Conservation (phyloP, 2,113 vertebrate species). For the Corythaixoides concolor region DNA sequence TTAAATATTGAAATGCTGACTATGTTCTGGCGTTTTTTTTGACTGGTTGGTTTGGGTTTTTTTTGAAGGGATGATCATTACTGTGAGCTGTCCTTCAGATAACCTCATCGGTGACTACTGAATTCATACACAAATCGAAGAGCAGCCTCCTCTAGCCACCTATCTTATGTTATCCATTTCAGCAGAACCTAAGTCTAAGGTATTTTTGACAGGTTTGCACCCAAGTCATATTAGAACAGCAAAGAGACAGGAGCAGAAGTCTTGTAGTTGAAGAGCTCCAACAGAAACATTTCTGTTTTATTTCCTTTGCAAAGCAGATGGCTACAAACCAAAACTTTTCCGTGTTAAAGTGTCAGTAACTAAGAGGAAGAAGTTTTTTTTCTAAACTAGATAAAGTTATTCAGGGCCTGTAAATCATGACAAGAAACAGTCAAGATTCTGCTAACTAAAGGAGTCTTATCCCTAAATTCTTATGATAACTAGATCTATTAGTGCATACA, state of each 20-base stretch:
- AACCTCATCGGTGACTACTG: background rate
- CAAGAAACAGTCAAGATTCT: background rate
- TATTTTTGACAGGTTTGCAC: background rate
- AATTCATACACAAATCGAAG: background rate
- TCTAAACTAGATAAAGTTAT: background rate
- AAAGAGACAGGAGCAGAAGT: background rate
- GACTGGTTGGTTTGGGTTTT: background rate
- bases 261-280: background rate
- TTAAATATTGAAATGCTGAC: background rate
- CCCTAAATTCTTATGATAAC: background rate
- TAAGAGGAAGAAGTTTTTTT: background rate
- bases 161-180: background rate
- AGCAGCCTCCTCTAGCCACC: background rate
- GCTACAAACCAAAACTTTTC: background rate
- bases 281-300: background rate
- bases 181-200: background rate
- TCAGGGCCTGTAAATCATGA: background rate
- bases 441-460: background rate
- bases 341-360: background rate
- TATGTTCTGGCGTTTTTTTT: background rate
- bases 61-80: background rate
- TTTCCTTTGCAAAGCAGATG: background rate
- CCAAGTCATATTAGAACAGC: background rate
- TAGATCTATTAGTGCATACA: background rate
- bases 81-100: background rate